Base-by-base conservation (phyloP, 2,888 invertebrate genomes). In the Melinaea menophilus region DNA sequence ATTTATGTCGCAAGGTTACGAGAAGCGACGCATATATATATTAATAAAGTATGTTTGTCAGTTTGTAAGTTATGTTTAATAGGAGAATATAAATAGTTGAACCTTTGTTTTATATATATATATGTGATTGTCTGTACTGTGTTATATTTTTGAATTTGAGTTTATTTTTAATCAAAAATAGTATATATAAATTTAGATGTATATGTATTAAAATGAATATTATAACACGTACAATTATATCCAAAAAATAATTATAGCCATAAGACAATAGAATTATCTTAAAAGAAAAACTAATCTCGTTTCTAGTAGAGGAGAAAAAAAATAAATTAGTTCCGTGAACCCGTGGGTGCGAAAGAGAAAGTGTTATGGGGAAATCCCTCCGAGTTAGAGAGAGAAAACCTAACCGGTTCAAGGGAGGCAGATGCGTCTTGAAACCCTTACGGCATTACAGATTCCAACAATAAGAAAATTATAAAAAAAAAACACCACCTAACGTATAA, bases 371-470 rank as follows among this genome's bases (percentile, higher is more conserved):
- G 55, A 51, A 57, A 59, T 37, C 56, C 55, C 58, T 46, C 56
- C 64, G 66, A 48, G 84, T 71, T 69, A 69, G 80, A 89, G 68
- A 70, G 85, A 77, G 86, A 80, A 82, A 82, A 83, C 77, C 75
- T 80, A 88, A 90, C 90, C 90, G 89, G 90, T 90, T 86, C 78
- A 75, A 71, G 82, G 86, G 86, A 85, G 80, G 90, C 90, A 90
- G 90, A 90, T 90, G 89, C 80, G 81, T 75, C 73, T 75, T 78
- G 76, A 86, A 85, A 85, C 85, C 90, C 89, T 83, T 75, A 76
- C 78, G 86, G 88, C 86, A 81, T 79, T 79, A 82, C 82, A 78
- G 83, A 85, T 83, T 80, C 82, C 81, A 76, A 85, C 82, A 84
- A 82, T 83, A 84, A 86, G 81, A 88, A 86, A 88, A 86, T 86